These are phyloP conservation scores for Spisula subtruncata DNA, from an alignment of 2,888 invertebrate genomes.

Conservation along the genomic window DNA sequence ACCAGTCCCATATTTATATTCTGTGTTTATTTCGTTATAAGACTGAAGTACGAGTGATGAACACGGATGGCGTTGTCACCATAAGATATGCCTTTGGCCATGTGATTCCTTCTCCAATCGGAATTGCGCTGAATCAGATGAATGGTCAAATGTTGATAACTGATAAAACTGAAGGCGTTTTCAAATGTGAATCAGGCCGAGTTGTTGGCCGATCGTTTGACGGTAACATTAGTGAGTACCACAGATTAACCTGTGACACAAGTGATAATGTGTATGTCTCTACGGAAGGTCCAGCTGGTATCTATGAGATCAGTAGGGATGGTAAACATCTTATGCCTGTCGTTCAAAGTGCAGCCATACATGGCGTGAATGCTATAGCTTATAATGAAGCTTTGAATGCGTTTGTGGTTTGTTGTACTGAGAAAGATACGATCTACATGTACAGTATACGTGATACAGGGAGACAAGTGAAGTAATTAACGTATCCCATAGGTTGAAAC, in stretches of 20 bases:
- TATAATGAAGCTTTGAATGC: slow-evolving; percentile 18
- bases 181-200: slow-evolving; percentile 35
- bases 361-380: slow-evolving; percentile 26
- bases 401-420: slow-evolving; percentile 3
- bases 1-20: slow-evolving; percentile 51
- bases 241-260: slow-evolving; percentile 32
- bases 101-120: slow-evolving; percentile 34
- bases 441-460: slow-evolving; percentile 23
- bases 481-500: too few relatives aligned
- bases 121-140: slow-evolving; percentile 40
- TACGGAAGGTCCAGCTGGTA: slow-evolving; percentile 45
- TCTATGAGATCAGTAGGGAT: slow-evolving; percentile 43
- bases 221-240: slow-evolving; percentile 41
- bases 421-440: slow-evolving; percentile 30
- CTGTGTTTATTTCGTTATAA: slow-evolving; percentile 42
- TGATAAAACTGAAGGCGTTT: slow-evolving; percentile 45
- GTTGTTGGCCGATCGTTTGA: slow-evolving; percentile 36
- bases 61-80: slow-evolving; percentile 53
- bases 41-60: slow-evolving; percentile 50
- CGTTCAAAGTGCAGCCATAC: slow-evolving; percentile 9
- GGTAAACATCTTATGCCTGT: slow-evolving; percentile 48
- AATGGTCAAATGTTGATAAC: slow-evolving; percentile 45
- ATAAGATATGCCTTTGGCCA: slow-evolving; percentile 48
- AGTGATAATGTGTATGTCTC: slow-evolving; percentile 47
- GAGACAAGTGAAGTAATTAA: background rate